A percentile compares a stretch with the other conserved stretches of the same genome.
Conservation (phyloP, 1,140 invertebrate genomes). For the Homalodisca vitripennis region DNA sequence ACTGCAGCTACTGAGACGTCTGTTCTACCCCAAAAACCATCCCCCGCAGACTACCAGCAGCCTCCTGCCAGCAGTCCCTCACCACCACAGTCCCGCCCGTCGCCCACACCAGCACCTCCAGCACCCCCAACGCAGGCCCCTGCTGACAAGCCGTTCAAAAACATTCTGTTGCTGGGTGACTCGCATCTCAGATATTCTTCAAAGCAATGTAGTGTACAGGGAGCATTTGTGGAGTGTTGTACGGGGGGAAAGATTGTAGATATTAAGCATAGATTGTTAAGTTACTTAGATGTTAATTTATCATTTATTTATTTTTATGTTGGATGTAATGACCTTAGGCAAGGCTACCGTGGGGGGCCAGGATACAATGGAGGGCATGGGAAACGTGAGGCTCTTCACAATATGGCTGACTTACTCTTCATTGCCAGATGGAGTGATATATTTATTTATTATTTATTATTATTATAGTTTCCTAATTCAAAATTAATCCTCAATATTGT, state of each 20-base stretch:
- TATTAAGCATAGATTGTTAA: not conserved
- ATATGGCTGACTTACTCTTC: slow-evolving; percentile 11
- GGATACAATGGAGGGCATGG: slow-evolving; percentile 18
- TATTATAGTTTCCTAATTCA: not conserved
- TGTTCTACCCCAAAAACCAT: no score
- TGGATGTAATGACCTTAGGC: not conserved
- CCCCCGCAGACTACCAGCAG: no score
- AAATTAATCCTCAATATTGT: not conserved
- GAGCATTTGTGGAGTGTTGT: not conserved
- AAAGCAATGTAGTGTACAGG: not conserved
- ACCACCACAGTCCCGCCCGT: no score
- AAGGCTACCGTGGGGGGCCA: not conserved
- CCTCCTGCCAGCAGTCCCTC: no score
- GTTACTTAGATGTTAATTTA: not conserved
- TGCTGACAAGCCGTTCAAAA: not conserved
- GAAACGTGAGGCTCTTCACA: slow-evolving; percentile 16
- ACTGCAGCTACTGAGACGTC: no score
- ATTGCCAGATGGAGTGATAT: no score
- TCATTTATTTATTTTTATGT: slow-evolving; percentile 6
- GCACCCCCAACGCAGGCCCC: no score
- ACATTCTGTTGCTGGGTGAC: not conserved
- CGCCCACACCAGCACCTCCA: no score
- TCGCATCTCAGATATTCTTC: not conserved
- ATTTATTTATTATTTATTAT: no score
- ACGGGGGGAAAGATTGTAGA: not conserved